phyloP scores from a whole-genome alignment of 2,888 invertebrate species.

The Dynastes maya region DNA sequence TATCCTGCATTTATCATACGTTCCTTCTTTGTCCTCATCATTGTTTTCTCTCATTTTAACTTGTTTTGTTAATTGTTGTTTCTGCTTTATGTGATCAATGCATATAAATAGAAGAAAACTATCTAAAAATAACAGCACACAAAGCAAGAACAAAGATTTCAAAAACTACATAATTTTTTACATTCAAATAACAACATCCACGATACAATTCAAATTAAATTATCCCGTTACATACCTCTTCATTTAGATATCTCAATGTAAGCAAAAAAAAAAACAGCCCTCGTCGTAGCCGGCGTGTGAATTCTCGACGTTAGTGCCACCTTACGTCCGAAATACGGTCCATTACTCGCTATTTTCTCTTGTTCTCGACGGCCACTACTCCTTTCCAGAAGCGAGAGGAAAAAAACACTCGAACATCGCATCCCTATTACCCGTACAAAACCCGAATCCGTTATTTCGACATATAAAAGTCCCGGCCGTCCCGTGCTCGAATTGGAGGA shows the following conservation, averaged over 20 bases:
- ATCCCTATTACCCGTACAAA: constrained; percentile 44
- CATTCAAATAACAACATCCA: neutral
- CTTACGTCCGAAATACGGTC: constrained; percentile 42
- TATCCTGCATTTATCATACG: too few relatives aligned
- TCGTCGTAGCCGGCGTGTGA: constrained; percentile 21
- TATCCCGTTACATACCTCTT: neutral
- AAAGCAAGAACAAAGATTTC: too few relatives aligned
- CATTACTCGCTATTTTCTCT: constrained; percentile 44
- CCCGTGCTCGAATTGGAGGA: constrained; percentile 3
- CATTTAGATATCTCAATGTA: neutral
- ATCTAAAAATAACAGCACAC: too few relatives aligned
- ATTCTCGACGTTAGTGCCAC: constrained; percentile 33
- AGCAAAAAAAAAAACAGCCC: constrained; percentile 7
- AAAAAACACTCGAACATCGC: constrained; percentile 40
- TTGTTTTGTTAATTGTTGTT: too few relatives aligned
- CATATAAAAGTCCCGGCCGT: constrained; percentile 14
- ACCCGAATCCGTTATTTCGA: constrained; percentile 34
- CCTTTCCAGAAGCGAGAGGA: neutral
- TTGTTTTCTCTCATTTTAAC: too few relatives aligned
- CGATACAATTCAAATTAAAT: neutral
- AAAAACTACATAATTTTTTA: too few relatives aligned
- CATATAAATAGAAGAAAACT: too few relatives aligned
- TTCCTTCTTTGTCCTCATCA: too few relatives aligned
- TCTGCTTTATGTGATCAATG: too few relatives aligned
- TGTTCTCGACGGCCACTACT: constrained; percentile 24